These are phyloP conservation scores for Clanis bilineata DNA, from an alignment of 2,888 invertebrate genomes.

Conservation along the genomic window DNA sequence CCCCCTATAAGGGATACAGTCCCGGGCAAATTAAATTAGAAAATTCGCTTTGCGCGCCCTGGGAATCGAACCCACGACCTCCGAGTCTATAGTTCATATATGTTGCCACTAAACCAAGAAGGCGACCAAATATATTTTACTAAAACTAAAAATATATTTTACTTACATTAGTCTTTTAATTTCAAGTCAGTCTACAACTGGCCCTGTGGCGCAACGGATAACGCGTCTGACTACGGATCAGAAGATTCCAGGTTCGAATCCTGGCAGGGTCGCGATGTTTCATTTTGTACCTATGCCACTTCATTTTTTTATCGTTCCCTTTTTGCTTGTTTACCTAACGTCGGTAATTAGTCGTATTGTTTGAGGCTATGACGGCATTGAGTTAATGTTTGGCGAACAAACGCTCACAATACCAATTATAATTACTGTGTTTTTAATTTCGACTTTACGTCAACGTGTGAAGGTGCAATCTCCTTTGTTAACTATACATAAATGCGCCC, in stretches of 20 bases:
- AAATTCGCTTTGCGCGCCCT: too few relatives aligned
- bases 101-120: too few relatives aligned
- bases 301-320: constrained; percentile 24
- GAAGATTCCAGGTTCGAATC: constrained; percentile 86
- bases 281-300: constrained; percentile 33
- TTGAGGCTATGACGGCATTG: constrained; percentile 54
- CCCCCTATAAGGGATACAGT: too few relatives aligned
- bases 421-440: constrained; percentile 19
- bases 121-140: too few relatives aligned
- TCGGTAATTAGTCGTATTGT: constrained; percentile 61
- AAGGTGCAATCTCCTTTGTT: constrained; percentile 47
- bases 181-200: constrained; percentile 29
- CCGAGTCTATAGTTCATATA: too few relatives aligned
- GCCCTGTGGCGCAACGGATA: constrained; percentile 86
- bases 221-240: constrained; percentile 88
- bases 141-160: too few relatives aligned
- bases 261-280: constrained; percentile 79
- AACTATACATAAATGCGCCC: constrained; percentile 10
- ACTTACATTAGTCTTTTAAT: constrained; percentile 15
- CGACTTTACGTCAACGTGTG: constrained; percentile 17
- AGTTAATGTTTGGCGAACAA: constrained; percentile 65
- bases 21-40: too few relatives aligned
- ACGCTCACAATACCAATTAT: constrained; percentile 47
- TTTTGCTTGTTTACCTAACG: constrained; percentile 41
- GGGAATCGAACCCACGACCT: too few relatives aligned